Conservation (phyloP, 2,113 vertebrate genomes). For the Pterocles orientalis region DNA sequence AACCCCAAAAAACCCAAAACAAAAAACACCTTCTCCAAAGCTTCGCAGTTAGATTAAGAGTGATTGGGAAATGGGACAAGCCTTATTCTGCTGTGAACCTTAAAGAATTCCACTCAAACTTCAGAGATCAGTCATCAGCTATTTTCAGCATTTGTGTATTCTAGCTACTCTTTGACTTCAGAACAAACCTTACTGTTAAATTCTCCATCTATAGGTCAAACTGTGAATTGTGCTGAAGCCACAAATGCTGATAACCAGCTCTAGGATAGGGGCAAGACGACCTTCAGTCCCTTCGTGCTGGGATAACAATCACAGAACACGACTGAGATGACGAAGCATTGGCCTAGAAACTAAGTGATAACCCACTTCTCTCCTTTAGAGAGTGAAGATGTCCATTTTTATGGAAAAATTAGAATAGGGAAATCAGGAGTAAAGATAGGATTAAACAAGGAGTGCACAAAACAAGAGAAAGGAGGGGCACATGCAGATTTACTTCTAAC, state of each 20-base stretch:
- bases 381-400: not conserved
- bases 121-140: not conserved
- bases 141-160: not conserved
- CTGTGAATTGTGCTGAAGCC: not conserved
- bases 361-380: not conserved
- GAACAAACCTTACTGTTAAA: not conserved
- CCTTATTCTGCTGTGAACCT: not conserved
- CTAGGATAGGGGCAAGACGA: not conserved
- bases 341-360: not conserved
- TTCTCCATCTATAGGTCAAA: not conserved
- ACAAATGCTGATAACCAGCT: not conserved
- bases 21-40: not conserved
- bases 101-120: not conserved
- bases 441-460: constrained; percentile 57
- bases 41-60: not conserved
- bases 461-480: constrained; percentile 39
- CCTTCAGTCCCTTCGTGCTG: not conserved
- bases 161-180: not conserved
- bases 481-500: constrained; percentile 66
- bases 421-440: constrained; percentile 34
- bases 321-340: not conserved
- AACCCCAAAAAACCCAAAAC: not conserved
- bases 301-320: not conserved
- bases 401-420: not conserved
- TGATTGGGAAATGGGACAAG: not conserved